Evolutionary conservation across 2,113 vertebrate species (phyloP).

Genomic region (Mesembrinibis cayennensis): DNA sequence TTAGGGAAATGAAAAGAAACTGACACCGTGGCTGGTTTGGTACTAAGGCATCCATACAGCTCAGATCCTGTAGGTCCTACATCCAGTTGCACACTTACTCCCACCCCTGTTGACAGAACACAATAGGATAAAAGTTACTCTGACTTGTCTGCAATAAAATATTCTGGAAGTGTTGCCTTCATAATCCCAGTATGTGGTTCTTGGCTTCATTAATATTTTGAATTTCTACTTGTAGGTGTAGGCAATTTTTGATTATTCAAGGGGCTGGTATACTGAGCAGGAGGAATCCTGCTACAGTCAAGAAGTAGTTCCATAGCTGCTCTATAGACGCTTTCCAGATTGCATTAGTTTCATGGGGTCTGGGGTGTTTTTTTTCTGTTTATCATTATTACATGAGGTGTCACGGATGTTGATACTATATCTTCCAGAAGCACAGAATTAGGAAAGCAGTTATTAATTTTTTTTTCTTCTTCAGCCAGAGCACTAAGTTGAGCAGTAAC

Average conservation of each 20-base stretch:
- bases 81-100: neutral
- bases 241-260: neutral
- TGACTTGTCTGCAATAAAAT: neutral
- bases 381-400: neutral
- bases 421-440: neutral
- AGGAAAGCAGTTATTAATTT: neutral
- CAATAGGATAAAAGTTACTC: neutral
- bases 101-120: neutral
- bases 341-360: neutral
- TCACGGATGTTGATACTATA: neutral
- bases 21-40: fast-evolving
- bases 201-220: neutral
- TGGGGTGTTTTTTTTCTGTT: neutral
- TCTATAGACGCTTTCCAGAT: neutral
- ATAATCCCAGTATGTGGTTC: neutral
- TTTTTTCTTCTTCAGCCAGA: neutral
- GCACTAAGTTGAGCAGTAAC: neutral
- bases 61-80: neutral
- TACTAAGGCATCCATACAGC: neutral
- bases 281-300: neutral
- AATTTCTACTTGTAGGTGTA: neutral
- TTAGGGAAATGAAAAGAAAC: neutral
- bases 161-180: neutral
- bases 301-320: neutral
- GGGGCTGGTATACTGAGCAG: neutral